Conservation (phyloP, 37 sponge, comb jelly and placozoan species). For the Bolinopsis microptera region DNA sequence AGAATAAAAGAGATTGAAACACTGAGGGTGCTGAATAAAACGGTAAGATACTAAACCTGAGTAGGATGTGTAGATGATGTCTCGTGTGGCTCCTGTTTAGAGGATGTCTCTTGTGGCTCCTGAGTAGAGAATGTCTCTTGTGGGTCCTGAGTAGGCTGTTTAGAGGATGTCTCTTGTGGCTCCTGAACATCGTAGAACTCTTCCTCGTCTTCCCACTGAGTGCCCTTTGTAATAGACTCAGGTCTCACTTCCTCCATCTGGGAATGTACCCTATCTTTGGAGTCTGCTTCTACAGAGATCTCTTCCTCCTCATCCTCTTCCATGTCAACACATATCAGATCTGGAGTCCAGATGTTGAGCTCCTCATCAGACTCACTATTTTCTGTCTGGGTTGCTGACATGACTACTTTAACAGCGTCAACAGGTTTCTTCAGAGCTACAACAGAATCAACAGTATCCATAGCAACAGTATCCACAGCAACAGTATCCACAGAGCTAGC, state of each 20-base stretch:
- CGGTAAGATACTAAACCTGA: not conserved
- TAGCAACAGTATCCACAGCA: not conserved
- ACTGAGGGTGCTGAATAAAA: too few relatives aligned
- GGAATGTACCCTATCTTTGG: not conserved
- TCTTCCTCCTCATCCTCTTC: not conserved
- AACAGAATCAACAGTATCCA: not conserved
- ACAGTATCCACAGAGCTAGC: not conserved
- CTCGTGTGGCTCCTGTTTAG: too few relatives aligned
- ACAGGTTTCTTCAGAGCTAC: too few relatives aligned
- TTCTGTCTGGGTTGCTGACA: not conserved
- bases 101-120: not conserved
- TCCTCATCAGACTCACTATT: not conserved
- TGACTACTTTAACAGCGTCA: not conserved
- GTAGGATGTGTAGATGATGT: too few relatives aligned
- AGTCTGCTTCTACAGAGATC: not conserved
- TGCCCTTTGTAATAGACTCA: not conserved
- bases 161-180: not conserved
- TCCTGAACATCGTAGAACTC: not conserved
- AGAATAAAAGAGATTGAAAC: too few relatives aligned
- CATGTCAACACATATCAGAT: not conserved
- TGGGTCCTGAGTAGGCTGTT: not conserved
- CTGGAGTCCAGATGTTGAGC: not conserved
- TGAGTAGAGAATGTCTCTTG: too few relatives aligned
- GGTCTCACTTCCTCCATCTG: too few relatives aligned
- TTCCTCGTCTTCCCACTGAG: conserved; percentile 30